These are phyloP conservation scores for Plectropomus leopardus DNA, from an alignment of 2,113 vertebrate species.

Conservation along the genomic window DNA sequence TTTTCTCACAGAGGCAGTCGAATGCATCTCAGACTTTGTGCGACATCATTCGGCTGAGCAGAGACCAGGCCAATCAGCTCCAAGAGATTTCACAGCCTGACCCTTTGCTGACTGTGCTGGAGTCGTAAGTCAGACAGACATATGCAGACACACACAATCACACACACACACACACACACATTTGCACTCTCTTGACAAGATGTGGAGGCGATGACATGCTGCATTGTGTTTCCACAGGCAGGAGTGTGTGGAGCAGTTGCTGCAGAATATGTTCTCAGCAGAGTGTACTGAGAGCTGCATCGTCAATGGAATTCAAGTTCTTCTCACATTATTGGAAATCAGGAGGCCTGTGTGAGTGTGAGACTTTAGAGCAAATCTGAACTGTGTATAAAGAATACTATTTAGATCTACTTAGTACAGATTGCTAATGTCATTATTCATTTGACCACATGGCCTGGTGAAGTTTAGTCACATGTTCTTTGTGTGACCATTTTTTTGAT, in stretches of 20 bases:
- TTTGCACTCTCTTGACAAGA: neutral
- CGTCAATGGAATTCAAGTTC: constrained; percentile 93
- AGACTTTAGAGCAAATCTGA: neutral
- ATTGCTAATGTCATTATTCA: neutral
- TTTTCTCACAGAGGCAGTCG: constrained; percentile 89
- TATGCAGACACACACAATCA: neutral
- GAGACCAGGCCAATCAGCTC: constrained; percentile 94
- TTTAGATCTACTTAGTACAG: neutral
- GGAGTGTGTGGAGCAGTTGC: constrained; percentile 93
- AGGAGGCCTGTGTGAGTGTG: constrained; percentile 91
- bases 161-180: neutral
- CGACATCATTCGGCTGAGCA: constrained; percentile 94
- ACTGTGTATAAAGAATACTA: neutral
- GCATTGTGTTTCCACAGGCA: constrained; percentile 84
- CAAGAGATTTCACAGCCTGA: constrained; percentile 91
- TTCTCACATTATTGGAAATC: constrained; percentile 93
- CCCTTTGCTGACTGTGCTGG: constrained; percentile 91
- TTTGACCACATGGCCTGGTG: neutral
- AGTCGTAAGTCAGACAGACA: constrained; percentile 89
- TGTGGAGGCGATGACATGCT: neutral
- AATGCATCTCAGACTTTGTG: constrained; percentile 97
- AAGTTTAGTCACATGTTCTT: neutral
- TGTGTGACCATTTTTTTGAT: neutral
- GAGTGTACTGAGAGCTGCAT: constrained; percentile 91
- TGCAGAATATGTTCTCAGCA: constrained; percentile 95